Base-by-base conservation (phyloP, 2,113 vertebrate species). In the Paratilapia polleni region DNA sequence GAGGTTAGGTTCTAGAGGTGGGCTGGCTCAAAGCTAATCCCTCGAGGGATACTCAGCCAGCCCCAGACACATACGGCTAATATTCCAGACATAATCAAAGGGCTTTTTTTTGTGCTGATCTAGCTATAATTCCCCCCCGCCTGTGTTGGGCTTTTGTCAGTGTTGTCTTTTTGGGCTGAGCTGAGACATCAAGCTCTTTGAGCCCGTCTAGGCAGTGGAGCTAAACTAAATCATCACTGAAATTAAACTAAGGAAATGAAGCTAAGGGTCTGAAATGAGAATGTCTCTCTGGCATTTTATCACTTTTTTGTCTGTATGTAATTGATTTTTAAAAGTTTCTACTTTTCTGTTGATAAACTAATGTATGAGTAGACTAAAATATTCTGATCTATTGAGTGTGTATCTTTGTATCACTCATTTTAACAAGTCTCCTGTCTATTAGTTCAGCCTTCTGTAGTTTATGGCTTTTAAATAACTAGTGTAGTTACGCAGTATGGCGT, bases 31-130 rank as follows among this genome's bases (percentile, higher is more conserved):
- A 86, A 81, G 62, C 84, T 87, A 91, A 91, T 94, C 93, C 93
- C 93, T 76, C 3, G 36, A 36, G 91, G 87, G 90, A 93, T 66
- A 70, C 91, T 87, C 84, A 68, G 87, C 70, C 85, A 83, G 83
- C 56, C 87, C 80, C 86, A 93, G 88, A 90, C 82, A 79, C 68
- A 90, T 58, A 78, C 52, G 3, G 89, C 83, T 92, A 94, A 93
- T 92, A 92, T 90, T 91, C 81, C 83, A 91, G 83, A 88, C 86
- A 13, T 82, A 94, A 94, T 93, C 93, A 94, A 94, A 94, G 91
- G 83, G 77, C n/a, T 92, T 92, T 91, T 92, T 92, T 92, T 87
- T 90, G 83, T 85, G 88, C 83, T 68, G 88, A 92, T 87, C 74
- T 86, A 22, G 78, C 22, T 38, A 82, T 91, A 86, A 88, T 80